phyloP scores from a whole-genome alignment of 1,140 invertebrate genomes.

The Solenopsis fugax region DNA sequence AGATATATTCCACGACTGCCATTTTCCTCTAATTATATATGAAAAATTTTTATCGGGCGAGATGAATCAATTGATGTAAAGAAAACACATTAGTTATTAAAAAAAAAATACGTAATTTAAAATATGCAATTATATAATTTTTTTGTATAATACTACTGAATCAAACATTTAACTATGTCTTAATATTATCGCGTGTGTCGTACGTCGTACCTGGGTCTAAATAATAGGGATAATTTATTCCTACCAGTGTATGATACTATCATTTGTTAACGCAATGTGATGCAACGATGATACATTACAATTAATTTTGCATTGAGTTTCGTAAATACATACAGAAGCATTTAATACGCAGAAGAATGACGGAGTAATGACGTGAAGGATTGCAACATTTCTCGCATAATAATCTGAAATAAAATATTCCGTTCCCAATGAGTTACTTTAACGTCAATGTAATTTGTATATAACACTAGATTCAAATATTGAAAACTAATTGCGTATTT shows the following conservation, averaged over 20 bases:
- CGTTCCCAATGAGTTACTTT: background rate
- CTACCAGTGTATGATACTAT: background rate
- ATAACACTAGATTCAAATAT: background rate
- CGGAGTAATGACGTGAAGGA: background rate
- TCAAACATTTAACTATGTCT: background rate
- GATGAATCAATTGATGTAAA: too few relatives aligned
- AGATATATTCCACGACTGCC: too few relatives aligned
- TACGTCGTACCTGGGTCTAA: background rate
- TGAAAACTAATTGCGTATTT: background rate
- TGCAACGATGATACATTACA: background rate
- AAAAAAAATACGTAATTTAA: too few relatives aligned
- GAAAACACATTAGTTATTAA: too few relatives aligned
- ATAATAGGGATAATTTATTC: conserved; percentile 9
- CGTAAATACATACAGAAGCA: background rate
- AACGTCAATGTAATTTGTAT: background rate
- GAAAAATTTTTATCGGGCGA: too few relatives aligned
- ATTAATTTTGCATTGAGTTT: background rate
- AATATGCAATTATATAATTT: too few relatives aligned
- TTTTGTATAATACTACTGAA: too few relatives aligned
- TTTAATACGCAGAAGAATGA: conserved; percentile 15
- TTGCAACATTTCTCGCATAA: background rate
- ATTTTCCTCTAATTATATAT: too few relatives aligned
- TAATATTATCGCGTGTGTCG: background rate
- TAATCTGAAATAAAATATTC: background rate
- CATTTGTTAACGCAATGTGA: background rate